Evolutionary conservation across 2,888 invertebrate genomes (phyloP), one percentile per base, ranked within the genome.

Genomic region (Platycheirus albimanus): DNA sequence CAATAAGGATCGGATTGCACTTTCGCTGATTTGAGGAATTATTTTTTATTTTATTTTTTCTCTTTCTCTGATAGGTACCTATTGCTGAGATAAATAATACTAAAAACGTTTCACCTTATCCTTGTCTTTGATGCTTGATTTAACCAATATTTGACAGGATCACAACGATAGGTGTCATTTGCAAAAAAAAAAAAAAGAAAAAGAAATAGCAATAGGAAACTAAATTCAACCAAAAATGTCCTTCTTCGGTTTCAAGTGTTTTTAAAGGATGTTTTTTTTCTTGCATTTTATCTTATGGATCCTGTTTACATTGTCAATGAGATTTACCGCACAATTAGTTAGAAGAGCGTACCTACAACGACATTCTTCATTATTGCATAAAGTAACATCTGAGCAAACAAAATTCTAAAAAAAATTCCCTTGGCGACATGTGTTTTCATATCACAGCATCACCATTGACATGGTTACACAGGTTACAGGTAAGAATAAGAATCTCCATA

Each of bases 1-100:
- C 74, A 78, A 63, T 78, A 69, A 43, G 78, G 88, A 88, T 88
- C 88, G 54, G 80, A 87, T 88, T 89, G 86, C 88, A 86, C 84
- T 75, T 84, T 85, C 85, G 72, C 86, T 83, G 72, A 67, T 77
- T 77, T 54, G 38, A 54, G 43, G 28, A 71, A 52, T 33, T 69
- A 52, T 33, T 69, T 52, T 38, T 47, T 7, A 45, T 52, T 36
- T 69, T 43, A 19, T 61, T 36, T 56, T 47, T 33, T 64, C 17
- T 51, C n/a, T 17, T 45, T 33, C 24, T 8, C 4, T 28, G 10
- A n/a, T n/a, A n/a, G n/a, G n/a, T n/a, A n/a, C n/a, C n/a, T n/a
- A n/a, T 49, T 13, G 24, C 15, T 45, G 56, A 69, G 70, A 61
- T 66, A 58, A 41, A 38, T 66, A 66, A 69, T 52, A 64, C 51